phyloP scores from a whole-genome alignment of 1,140 invertebrate species.

The Hormaphis cornu region DNA sequence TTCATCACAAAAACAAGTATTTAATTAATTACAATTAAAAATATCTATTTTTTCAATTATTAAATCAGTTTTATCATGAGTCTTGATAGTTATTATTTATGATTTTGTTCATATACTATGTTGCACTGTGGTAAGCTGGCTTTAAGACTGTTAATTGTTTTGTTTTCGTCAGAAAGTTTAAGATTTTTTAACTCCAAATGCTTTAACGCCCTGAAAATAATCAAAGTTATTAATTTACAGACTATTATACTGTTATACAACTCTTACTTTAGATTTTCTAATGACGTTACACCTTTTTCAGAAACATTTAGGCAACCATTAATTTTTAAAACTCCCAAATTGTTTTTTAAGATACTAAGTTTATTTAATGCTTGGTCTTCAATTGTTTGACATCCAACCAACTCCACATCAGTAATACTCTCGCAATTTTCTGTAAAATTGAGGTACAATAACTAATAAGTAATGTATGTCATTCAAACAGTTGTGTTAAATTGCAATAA shows the following conservation, averaged over 20 bases:
- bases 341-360: not conserved
- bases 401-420: not conserved
- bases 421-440: constrained; percentile 9
- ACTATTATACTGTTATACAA: not conserved
- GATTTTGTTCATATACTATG: not conserved
- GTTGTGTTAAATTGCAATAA: not conserved
- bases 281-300: not conserved
- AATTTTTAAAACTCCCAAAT: constrained; percentile 7
- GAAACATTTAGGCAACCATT: constrained; percentile 5
- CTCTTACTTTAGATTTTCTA: not conserved
- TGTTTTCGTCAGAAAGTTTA: not conserved
- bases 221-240: not conserved
- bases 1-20: no score
- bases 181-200: constrained; percentile 21
- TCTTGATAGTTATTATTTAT: no score
- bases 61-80: no score
- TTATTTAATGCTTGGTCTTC: constrained; percentile 1
- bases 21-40: no score
- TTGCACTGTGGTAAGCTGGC: not conserved
- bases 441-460: not conserved
- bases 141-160: not conserved
- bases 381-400: constrained; percentile 2
- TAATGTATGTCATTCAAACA: not conserved
- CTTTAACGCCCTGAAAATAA: not conserved
- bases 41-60: no score